Conservation (phyloP, 2,888 invertebrate genomes). For the Pristionchus arcanus region DNA sequence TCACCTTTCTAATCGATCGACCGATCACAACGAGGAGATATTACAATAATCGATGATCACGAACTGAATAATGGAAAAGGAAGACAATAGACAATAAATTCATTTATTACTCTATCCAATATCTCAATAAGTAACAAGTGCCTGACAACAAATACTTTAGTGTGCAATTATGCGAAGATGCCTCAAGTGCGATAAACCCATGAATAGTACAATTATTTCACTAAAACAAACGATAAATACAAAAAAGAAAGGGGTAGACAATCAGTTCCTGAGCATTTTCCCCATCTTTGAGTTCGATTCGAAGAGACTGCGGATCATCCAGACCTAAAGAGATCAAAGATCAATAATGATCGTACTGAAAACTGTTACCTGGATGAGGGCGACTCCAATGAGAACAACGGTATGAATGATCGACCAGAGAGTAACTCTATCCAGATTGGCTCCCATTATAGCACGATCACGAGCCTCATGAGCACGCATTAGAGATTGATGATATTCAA, state of each 20-base stretch:
- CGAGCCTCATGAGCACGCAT: constrained; percentile 88
- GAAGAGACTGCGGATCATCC: constrained; percentile 89
- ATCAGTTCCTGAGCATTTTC: constrained; percentile 64
- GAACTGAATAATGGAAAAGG: not conserved
- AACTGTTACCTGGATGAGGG: constrained; percentile 83
- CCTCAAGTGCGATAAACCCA: constrained; percentile 36
- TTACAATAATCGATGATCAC: constrained; percentile 27
- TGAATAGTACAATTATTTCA: constrained; percentile 7
- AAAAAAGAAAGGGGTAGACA: constrained; percentile 10
- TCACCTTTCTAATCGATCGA: not conserved
- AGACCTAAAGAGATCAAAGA: constrained; percentile 81
- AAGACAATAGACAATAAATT: constrained; percentile 37
- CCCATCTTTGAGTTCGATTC: constrained; percentile 83
- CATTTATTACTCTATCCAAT: constrained; percentile 38
- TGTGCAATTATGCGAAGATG: constrained; percentile 48
- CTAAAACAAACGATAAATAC: constrained; percentile 41
- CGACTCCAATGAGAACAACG: constrained; percentile 86
- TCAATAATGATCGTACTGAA: not conserved
- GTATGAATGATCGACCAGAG: constrained; percentile 88
- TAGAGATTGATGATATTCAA: constrained; percentile 71
- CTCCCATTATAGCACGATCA: constrained; percentile 89
- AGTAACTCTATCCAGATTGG: constrained; percentile 89
- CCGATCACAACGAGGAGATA: constrained; percentile 17
- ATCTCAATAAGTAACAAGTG: constrained; percentile 32
- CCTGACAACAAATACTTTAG: constrained; percentile 43